Base-by-base conservation (phyloP, 2,888 invertebrate genomes). In the Encarsia formosa region DNA sequence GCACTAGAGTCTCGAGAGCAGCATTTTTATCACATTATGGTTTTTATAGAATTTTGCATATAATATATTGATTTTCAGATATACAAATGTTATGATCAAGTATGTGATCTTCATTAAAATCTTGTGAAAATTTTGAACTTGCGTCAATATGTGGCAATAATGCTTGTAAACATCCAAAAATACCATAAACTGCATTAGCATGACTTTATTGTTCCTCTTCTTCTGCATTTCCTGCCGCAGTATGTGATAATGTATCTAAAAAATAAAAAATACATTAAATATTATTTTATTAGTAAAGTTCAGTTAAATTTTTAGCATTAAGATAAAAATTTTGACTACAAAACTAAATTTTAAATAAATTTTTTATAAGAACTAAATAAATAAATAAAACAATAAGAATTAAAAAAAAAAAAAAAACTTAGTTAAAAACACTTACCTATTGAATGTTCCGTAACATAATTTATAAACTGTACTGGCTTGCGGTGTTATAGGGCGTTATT, bases 11-110 rank as follows among this genome's bases (percentile, higher is more conserved):
- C 73, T 97, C 96, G 69, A 96, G 78, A 16, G 92, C 84, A 1
- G 91, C 85, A 67, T 93, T n/a, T n/a, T 93, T 62, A 91, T 85
- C 52, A 93, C 83, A 72, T 93, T 93, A 73, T 95, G 94, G 73
- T 94, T 90, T 6, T 77, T 75, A 62, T 85, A 84, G 23, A 79
- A 77, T 50, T 72, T 70, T 1, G 84, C 78, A 74, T 86, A 87
- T 66, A 84, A 77, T 45, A 91, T 74, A 71, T 87, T 88, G 51
- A 89, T 77, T 72, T n/a, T 88, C 86, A 71, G 88, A 91, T 26
- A 90, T 78, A 84, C 90, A 77, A 58, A 80, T 52, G 15, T 70
- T 61, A 43, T 62, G 67, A 35, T 72, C 67, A 41, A 65, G 53
- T 15, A 64, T 59, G 24, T 64, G 61, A 5, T 59, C 59, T 5